A percentile compares a stretch with the other conserved stretches of the same genome.
Conservation (phyloP, 2,113 vertebrate species). For the Cranoglanis bouderius region DNA sequence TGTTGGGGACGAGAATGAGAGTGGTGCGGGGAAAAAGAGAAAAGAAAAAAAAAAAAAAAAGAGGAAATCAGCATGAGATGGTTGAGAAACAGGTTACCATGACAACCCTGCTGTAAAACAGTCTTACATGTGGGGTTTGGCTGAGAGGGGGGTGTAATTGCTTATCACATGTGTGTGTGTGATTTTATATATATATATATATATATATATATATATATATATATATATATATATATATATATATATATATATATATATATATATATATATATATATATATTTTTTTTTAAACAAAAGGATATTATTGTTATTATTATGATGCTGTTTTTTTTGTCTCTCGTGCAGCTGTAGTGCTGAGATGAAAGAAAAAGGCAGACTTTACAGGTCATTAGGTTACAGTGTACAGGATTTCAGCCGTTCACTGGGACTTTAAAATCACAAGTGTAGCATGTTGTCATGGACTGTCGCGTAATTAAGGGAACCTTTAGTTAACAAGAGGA, state of each 20-base stretch:
- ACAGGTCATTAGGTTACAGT: background rate
- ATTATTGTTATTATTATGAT: background rate
- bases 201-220: too few species aligned
- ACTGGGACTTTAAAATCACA: slow-evolving; percentile 2
- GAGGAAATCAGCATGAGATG: background rate
- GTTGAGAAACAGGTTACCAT: background rate
- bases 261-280: too few species aligned
- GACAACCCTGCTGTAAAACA: slow-evolving; percentile 8
- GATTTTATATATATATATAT: too few species aligned
- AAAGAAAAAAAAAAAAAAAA: background rate
- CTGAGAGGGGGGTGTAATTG: background rate
- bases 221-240: too few species aligned
- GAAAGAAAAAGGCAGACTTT: background rate
- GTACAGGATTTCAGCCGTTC: background rate
- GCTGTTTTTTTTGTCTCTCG: background rate
- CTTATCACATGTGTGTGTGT: too few species aligned
- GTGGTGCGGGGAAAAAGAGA: background rate
- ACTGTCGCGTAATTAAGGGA: background rate
- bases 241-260: too few species aligned
- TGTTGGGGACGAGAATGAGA: background rate
- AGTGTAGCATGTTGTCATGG: background rate
- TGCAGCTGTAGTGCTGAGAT: background rate
- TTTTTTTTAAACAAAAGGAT: background rate
- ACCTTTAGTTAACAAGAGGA: slow-evolving; percentile 2
- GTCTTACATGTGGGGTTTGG: background rate